phyloP scores from a whole-genome alignment of 2,113 vertebrate species.

The Oryctolagus cuniculus region DNA sequence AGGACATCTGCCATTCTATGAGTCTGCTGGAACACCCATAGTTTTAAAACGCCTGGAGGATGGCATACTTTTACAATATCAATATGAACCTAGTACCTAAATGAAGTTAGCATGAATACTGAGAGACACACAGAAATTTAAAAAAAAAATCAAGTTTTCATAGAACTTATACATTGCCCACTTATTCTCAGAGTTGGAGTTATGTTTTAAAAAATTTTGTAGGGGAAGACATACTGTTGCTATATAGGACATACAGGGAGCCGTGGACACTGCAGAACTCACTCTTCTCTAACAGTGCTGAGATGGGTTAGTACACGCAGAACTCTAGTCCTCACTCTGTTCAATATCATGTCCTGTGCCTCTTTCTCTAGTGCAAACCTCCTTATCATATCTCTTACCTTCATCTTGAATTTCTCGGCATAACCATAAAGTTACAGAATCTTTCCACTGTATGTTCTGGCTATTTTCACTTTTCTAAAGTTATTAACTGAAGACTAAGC shows the following conservation, averaged over 20 bases:
- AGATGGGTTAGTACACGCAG: accelerated
- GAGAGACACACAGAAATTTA: background rate
- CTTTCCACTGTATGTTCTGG: background rate
- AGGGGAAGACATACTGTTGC: background rate
- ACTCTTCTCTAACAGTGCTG: background rate
- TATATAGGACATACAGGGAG: background rate
- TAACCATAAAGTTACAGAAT: background rate
- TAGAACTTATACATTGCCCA: background rate
- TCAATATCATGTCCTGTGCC: accelerated
- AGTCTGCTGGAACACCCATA: too few species aligned
- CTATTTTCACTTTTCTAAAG: constrained; percentile 19
- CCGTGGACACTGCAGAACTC: too few species aligned
- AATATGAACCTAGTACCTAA: background rate
- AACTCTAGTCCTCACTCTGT: background rate
- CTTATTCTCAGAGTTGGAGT: background rate
- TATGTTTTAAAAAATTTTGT: background rate
- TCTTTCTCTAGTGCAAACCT: background rate
- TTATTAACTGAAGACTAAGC: background rate
- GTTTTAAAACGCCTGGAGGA: background rate
- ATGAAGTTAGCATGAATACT: background rate
- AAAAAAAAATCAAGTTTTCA: constrained; percentile 3
- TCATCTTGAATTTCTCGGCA: background rate
- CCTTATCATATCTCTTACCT: background rate
- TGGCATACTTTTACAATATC: background rate
- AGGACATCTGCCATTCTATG: too few species aligned